Evolutionary conservation across 1,140 invertebrate species (phyloP).

Genomic region (Potamilus streckersoni): DNA sequence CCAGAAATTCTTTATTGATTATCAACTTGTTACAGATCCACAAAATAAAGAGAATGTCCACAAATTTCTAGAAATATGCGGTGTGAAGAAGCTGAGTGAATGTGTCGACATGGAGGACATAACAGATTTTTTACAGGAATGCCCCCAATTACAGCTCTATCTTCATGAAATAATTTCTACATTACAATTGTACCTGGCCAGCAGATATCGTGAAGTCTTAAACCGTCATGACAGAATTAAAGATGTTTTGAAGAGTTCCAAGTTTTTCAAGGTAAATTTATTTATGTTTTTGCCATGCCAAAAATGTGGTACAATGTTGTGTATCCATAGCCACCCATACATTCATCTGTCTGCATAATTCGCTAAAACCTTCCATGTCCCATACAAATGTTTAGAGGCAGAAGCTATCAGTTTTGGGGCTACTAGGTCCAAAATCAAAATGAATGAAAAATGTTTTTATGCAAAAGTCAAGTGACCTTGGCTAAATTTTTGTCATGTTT

Average conservation of each 20-base stretch:
- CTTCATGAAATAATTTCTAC: constrained; percentile 46
- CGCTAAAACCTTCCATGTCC: too few relatives aligned
- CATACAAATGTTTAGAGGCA: too few relatives aligned
- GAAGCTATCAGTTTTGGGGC: too few relatives aligned
- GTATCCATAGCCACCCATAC: too few relatives aligned
- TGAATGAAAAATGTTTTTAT: too few relatives aligned
- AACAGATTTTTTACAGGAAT: constrained; percentile 47
- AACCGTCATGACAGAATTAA: constrained; percentile 26
- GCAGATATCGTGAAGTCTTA: constrained; percentile 41
- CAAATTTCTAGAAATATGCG: constrained; percentile 41
- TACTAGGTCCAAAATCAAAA: too few relatives aligned
- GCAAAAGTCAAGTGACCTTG: too few relatives aligned
- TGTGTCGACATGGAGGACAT: constrained; percentile 35
- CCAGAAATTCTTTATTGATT: too few relatives aligned
- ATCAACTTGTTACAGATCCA: too few relatives aligned
- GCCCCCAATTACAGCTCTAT: constrained; percentile 47
- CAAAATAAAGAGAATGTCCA: constrained; percentile 19
- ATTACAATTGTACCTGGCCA: constrained; percentile 51
- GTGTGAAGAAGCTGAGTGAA: constrained; percentile 46
- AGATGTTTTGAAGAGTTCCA: constrained; percentile 34
- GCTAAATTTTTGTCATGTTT: too few relatives aligned
- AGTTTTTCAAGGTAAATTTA: constrained; percentile 53
- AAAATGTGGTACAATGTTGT: too few relatives aligned
- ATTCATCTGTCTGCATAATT: too few relatives aligned
- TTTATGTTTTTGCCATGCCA: neutral